Evolutionary conservation across 1,140 invertebrate genomes (phyloP), one percentile per base, ranked within the genome.

Genomic region (Danaus plexippus): DNA sequence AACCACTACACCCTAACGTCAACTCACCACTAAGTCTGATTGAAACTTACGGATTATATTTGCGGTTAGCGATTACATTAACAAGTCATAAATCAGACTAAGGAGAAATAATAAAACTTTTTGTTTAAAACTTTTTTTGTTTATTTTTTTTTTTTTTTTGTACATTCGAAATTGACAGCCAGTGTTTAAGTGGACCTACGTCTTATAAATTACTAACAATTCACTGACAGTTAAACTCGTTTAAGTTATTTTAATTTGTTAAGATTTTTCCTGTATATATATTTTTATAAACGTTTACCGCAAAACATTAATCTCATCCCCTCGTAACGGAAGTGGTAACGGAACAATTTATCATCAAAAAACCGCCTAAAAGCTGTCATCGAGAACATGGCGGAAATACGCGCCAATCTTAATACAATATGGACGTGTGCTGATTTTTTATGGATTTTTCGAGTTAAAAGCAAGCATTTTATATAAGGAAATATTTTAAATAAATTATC

Each of bases 341-440:
- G 52, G 52, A 70, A 70, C 66, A 47, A 75, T 75, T 67, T 70
- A 71, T 73, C 71, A 73, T 71, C 59, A 65, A 73, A 66, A 71
- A 67, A 59, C 63, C 65, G 61, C 68, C 57, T 59, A 59, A 70
- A 68, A 69, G 57, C 63, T 63, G 64, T 62, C 67, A 66, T 68
- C 63, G 70, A 50, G 40, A 56, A 62, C 55, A 63, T 65, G 60
- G 60, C 55, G 64, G 63, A 69, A 62, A 64, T 58, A 64, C 63
- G 56, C 66, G 68, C 61, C 70, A 63, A 69, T 64, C 57, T 55
- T 65, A 54, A 63, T 61, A 60, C 68, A 71, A 67, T 66, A 71
- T 73, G 69, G 64, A 40, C 64, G 62, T 64, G 67, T 63, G 67
- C 52, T 54, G 49, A 41, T 62, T 62, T 56, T 66, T 63, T 47